Evolutionary conservation across 92 coral and sea anemone species (phyloP), one percentile per base, ranked within the genome.

Genomic region (Epizoanthus fatuus): DNA sequence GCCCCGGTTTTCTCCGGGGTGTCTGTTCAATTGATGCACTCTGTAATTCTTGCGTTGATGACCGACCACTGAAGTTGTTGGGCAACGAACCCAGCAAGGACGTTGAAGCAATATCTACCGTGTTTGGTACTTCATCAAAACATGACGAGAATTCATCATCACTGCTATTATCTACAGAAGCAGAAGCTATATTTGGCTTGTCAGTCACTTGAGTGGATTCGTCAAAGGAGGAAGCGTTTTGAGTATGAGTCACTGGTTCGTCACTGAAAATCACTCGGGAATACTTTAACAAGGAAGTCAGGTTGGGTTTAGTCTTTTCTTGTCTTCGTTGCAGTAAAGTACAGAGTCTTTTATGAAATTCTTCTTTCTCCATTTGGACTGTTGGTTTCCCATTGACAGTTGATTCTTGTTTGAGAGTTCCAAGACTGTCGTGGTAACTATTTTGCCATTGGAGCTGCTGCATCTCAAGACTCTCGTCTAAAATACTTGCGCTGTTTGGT

Each of bases 141-240:
- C 82, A 77, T 22, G 82, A 17, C 1, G 82, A 77, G 58, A 77
- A 77, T 13, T 77, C 82, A 54, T 77, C 82, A 60, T 77, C 82
- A 11, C 70, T 62, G 57, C 56, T 40, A 11, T 19, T 44, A 17
- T 77, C 70, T 11, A 29, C 51, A 45, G 22, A 42, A 11, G 42
- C 69, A 39, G 19, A 40, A 77, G 6, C 65, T 20, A n/a, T 39
- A 16, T 25, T 62, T 17, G 54, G 42, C 11, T 19, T 72, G 2
- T 72, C 56, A 38, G 40, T 42, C 14, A 39, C 17, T 19, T 55
- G 12, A 59, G n/a, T 17, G 7, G 20, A 59, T 60, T 39, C 20
- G 40, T 44, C 58, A 52, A 37, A 74, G 5, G 54, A 40, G 22
- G 57, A 59, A 59, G 32, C 32, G 4, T n/a, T 59, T 35, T 60